Evolutionary conservation across 2,113 vertebrate genomes (phyloP).

Genomic region (Narcine bancroftii): DNA sequence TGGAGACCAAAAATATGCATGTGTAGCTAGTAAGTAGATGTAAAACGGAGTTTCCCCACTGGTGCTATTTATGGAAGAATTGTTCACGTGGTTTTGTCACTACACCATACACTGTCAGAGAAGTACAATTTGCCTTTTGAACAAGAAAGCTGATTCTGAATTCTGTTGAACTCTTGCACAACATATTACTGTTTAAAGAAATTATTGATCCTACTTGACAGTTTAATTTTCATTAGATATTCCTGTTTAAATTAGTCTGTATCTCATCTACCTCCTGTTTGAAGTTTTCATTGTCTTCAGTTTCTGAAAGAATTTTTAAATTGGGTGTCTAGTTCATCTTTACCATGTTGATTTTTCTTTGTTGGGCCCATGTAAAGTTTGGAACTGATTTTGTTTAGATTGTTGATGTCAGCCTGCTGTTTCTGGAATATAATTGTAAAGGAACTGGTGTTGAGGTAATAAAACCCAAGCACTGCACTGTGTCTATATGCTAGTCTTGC

Average conservation of each 20-base stretch:
- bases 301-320: not conserved
- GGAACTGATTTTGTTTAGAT: not conserved
- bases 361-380: not conserved
- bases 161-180: not conserved
- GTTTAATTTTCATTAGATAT: not conserved
- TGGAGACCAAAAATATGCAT: not conserved
- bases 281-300: not conserved
- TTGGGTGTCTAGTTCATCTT: too few species aligned
- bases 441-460: constrained; percentile 20
- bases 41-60: not conserved
- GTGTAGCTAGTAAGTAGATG: not conserved
- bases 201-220: not conserved
- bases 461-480: constrained; percentile 17
- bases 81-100: not conserved
- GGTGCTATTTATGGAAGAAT: not conserved
- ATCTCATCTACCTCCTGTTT: constrained; percentile 24
- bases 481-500: not conserved
- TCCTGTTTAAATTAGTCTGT: not conserved
- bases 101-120: not conserved
- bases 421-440: not conserved
- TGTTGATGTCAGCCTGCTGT: not conserved
- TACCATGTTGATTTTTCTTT: not conserved
- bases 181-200: not conserved
- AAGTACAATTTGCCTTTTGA: not conserved
- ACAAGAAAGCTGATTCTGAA: not conserved